Conservation (phyloP, 2,888 invertebrate genomes). For the Coelopa pilipes region DNA sequence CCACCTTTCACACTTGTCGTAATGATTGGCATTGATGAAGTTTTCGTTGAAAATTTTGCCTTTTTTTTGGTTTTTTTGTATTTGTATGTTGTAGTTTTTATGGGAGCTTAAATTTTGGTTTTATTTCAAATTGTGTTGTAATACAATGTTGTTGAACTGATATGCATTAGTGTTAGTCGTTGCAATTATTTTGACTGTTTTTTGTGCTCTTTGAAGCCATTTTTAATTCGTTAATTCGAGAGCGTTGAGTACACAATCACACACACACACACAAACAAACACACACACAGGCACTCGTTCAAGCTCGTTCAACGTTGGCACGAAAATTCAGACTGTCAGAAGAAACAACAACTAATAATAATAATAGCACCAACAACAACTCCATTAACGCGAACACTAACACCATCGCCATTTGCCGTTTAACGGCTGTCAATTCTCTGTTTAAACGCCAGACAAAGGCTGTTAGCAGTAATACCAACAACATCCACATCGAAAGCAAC, state of each 20-base stretch:
- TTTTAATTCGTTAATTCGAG: slow-evolving; percentile 45
- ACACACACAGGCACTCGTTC: slow-evolving; percentile 15
- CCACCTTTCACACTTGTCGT: too few species aligned
- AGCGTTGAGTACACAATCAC: slow-evolving; percentile 21
- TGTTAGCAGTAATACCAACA: slow-evolving; percentile 53
- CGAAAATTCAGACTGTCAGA: too few species aligned
- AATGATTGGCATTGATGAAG: too few species aligned
- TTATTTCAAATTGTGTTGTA: too few species aligned
- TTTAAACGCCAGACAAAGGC: slow-evolving; percentile 63
- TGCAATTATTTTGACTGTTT: neutral
- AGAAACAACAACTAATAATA: too few species aligned
- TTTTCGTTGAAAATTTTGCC: too few species aligned
- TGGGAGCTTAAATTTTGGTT: too few species aligned
- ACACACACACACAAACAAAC: slow-evolving; percentile 24
- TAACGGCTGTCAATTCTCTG: slow-evolving; percentile 66
- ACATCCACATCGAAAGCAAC: slow-evolving; percentile 43
- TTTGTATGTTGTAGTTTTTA: too few species aligned
- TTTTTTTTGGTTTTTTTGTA: too few species aligned
- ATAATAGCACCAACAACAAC: too few species aligned
- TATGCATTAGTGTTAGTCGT: neutral
- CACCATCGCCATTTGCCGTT: slow-evolving; percentile 48
- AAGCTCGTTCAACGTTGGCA: too few species aligned
- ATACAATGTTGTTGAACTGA: neutral
- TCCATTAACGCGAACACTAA: slow-evolving; percentile 34
- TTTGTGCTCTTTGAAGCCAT: slow-evolving; percentile 47